Base-by-base conservation (phyloP, 2,797 vertebrate genomes). In the Eulemur coronatus region DNA sequence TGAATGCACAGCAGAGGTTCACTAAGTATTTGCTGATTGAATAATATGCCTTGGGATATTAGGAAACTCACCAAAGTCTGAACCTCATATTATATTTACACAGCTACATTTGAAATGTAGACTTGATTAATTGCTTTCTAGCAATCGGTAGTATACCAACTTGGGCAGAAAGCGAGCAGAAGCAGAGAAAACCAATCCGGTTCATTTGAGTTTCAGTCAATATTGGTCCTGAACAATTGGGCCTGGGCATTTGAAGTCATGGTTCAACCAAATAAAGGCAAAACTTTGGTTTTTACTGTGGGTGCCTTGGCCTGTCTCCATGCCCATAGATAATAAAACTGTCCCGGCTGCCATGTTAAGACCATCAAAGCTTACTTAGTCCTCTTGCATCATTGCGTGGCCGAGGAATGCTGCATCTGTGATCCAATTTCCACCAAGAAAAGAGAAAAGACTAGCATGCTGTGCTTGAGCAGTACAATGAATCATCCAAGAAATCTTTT, bases 91-190 rank as follows among this genome's bases (percentile, higher is more conserved):
- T 78, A 57, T 75, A 85, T 88, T 95, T 95, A 69, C 67, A 97
- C 38, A 48, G 28, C 67, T 94, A 14, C 28, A 52, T 52, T 80
- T 73, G 84, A 97, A 84, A 10, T 48, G n/a, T 50, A 92, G 65
- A 41, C 73, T 91, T 65, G 92, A 94, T 59, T 78, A 30, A 79
- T 57, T 91, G 86, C 76, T 91, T 95, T 79, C 92, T 89, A 65
- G 78, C 50, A 55, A 43, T 69, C 35, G 46, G 38, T 43, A 89
- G 79, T 41, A 28, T 63, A 67, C 84, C 48, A 73, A 38, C 65
- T 41, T 63, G 67, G 69, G 61, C 55, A 88, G 43, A 89, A 96
- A 94, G 59, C 82, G 43, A 89, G 33, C 55, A 72, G 67, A 95
- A 33, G 22, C 57, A 93, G 48, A 87, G 55, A 63, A 81, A 90